phyloP scores from a whole-genome alignment of 2,797 vertebrate genomes.

The Hemitrygon akajei region DNA sequence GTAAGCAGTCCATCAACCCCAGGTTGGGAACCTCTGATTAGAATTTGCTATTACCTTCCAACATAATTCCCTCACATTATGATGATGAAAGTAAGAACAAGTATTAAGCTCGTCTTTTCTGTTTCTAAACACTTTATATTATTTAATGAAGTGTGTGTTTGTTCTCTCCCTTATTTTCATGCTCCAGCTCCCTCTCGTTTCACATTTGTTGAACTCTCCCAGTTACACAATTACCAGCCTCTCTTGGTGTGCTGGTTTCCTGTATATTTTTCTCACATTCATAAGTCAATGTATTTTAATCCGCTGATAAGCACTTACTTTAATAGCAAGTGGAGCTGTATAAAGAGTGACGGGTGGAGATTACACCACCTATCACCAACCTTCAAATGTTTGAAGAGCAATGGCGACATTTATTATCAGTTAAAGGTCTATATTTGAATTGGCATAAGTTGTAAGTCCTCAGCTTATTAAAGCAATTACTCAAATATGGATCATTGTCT shows the following conservation, averaged over 20 bases:
- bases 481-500: conserved; percentile 47
- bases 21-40: too few relatives aligned
- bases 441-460: conserved; percentile 58
- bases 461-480: conserved; percentile 62
- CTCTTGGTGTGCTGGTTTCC: not conserved
- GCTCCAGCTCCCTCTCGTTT: not conserved
- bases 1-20: too few relatives aligned
- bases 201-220: not conserved
- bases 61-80: not conserved
- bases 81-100: not conserved
- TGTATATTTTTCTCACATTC: conserved; percentile 52
- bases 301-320: conserved; percentile 54
- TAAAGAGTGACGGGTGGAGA: conserved; percentile 54
- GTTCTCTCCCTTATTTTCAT: too few relatives aligned
- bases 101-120: not conserved
- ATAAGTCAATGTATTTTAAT: conserved; percentile 48
- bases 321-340: conserved; percentile 62
- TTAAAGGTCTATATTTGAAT: conserved; percentile 63
- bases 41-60: not conserved
- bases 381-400: conserved; percentile 49
- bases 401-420: conserved; percentile 54
- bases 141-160: not conserved
- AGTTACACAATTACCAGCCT: not conserved
- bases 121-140: not conserved
- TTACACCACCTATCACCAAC: conserved; percentile 57